Conservation (phyloP, 2,888 invertebrate species). For the Chrysolina haemoptera region DNA sequence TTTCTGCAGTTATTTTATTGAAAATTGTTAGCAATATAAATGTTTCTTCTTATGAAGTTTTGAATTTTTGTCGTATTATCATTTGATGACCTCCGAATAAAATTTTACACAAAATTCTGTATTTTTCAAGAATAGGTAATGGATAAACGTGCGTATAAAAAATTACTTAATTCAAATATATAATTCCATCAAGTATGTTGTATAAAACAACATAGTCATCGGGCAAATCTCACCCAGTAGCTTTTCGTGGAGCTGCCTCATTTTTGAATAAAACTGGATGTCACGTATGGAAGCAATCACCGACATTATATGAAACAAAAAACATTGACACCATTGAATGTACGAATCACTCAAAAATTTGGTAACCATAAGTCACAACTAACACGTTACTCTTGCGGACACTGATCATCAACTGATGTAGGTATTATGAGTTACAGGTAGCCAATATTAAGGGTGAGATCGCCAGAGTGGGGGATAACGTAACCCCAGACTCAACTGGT, state of each 20-base stretch:
- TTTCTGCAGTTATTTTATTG: too few species aligned
- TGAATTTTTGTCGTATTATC: too few species aligned
- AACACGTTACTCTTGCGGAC: constrained; percentile 43
- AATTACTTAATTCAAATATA: too few species aligned
- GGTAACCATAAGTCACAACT: constrained; percentile 10
- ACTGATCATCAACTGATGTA: constrained; percentile 57
- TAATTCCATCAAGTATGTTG: too few species aligned
- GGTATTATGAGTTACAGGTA: constrained; percentile 45
- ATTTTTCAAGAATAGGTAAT: too few species aligned
- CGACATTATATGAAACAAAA: constrained; percentile 22
- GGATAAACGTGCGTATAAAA: too few species aligned
- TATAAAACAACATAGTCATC: too few species aligned
- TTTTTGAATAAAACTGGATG: constrained; percentile 60
- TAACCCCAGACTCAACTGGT: constrained; percentile 51
- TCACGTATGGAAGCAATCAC: constrained; percentile 51
- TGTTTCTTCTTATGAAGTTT: too few species aligned
- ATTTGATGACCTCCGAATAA: too few species aligned
- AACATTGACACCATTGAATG: not conserved
- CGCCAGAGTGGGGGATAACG: constrained; percentile 46
- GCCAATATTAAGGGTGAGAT: constrained; percentile 42
- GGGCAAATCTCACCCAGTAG: constrained; percentile 53
- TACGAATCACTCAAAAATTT: constrained; percentile 1
- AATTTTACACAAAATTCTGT: too few species aligned
- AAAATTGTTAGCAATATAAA: too few species aligned
- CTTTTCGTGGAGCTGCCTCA: constrained; percentile 61